phyloP scores from a whole-genome alignment of 2,113 vertebrate genomes.

The Equus quagga region DNA sequence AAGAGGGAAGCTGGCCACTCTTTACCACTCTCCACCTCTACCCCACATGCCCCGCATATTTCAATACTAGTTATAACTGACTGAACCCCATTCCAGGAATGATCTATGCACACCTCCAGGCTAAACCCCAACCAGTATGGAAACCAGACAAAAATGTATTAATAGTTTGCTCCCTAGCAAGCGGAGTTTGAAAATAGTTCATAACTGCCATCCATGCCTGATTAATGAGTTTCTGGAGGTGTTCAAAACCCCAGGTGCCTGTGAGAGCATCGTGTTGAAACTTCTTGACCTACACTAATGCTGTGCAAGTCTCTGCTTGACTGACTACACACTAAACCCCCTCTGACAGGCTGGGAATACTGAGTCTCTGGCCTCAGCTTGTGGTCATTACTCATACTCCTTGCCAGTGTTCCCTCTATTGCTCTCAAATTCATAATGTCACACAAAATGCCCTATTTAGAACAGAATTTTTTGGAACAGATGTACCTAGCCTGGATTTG shows the following conservation, averaged over 20 bases:
- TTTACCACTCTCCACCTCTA: neutral
- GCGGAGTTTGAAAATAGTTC: conserved; percentile 26
- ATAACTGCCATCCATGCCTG: conserved; percentile 25
- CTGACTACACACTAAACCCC: neutral
- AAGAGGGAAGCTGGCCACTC: neutral
- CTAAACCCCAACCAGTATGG: neutral
- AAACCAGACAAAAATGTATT: conserved; percentile 40
- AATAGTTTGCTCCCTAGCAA: conserved; percentile 31
- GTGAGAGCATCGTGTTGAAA: neutral
- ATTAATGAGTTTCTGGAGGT: conserved; percentile 49
- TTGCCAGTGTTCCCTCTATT: neutral
- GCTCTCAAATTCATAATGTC: conserved; percentile 10
- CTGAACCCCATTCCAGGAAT: conserved; percentile 4
- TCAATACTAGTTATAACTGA: neutral
- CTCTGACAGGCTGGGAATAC: neutral
- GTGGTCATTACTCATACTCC: neutral
- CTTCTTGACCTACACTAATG: neutral
- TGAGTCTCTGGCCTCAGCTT: neutral
- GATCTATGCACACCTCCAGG: neutral
- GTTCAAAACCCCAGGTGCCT: neutral
- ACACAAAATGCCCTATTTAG: neutral
- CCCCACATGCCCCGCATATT: neutral
- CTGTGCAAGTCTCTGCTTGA: neutral
- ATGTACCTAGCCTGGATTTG: neutral
- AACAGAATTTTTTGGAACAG: neutral